Evolutionary conservation across 2,113 vertebrate genomes (phyloP).

Genomic region (Hemichromis elongatus): DNA sequence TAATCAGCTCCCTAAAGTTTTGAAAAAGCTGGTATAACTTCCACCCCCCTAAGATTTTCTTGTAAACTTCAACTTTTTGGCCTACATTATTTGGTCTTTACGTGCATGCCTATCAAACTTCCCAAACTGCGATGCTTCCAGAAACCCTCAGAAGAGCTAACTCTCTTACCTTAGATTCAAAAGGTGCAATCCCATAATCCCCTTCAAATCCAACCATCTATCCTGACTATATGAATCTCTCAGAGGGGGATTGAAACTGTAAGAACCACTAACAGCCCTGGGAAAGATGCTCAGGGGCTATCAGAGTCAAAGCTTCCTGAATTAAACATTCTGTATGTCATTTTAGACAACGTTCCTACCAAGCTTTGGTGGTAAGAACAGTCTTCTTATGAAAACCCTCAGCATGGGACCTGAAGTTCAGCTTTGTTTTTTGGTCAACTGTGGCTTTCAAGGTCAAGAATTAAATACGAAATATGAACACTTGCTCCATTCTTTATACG

Average conservation of each 20-base stretch:
- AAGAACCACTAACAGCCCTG: not conserved
- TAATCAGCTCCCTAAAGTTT: not conserved
- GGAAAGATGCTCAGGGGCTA: constrained; percentile 2
- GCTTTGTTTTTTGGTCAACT: not conserved
- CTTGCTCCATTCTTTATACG: not conserved
- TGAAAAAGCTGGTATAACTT: not conserved
- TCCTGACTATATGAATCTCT: constrained; percentile 13
- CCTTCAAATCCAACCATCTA: constrained; percentile 23
- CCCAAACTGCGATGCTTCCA: not conserved
- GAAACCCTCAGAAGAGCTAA: not conserved
- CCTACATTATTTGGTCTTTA: not conserved
- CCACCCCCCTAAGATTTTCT: not conserved
- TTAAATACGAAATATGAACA: not conserved
- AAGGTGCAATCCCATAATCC: constrained; percentile 34
- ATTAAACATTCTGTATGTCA: not conserved
- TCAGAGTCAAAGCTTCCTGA: constrained; percentile 5
- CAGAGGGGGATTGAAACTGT: not conserved
- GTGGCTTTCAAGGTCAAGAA: not conserved
- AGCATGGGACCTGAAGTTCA: not conserved
- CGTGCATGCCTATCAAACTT: not conserved
- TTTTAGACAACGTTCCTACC: not conserved
- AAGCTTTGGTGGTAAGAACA: not conserved
- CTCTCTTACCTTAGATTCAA: not conserved
- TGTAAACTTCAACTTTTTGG: not conserved
- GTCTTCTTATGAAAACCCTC: not conserved